Conservation (phyloP, 2,113 vertebrate species). For the Ctenomys sociabilis region DNA sequence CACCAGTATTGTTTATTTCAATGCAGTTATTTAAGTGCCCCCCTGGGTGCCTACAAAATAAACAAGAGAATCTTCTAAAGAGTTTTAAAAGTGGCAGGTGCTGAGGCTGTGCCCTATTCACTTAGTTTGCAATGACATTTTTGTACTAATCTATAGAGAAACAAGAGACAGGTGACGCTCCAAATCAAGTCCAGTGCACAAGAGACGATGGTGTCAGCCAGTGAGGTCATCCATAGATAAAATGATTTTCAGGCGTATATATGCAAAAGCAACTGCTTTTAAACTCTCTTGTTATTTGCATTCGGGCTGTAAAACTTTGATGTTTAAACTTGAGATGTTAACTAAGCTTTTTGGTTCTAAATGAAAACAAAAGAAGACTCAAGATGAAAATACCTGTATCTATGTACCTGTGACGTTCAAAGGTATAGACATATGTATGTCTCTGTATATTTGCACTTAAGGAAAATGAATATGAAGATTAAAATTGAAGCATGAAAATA, state of each 20-base stretch:
- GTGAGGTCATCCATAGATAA: slow-evolving; percentile 81
- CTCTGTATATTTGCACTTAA: neutral
- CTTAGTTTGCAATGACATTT: slow-evolving; percentile 86
- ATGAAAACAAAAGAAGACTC: slow-evolving; percentile 42
- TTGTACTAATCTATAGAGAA: slow-evolving; percentile 89
- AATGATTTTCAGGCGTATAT: slow-evolving; percentile 75
- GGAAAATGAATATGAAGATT: neutral
- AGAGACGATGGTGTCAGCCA: slow-evolving; percentile 74
- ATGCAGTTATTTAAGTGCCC: slow-evolving; percentile 91
- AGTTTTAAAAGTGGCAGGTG: slow-evolving; percentile 96
- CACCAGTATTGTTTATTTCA: slow-evolving; percentile 89
- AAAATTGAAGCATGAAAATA: slow-evolving; percentile 35
- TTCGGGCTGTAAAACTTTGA: slow-evolving; percentile 58
- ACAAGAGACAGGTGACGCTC: slow-evolving; percentile 90
- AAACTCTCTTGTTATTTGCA: slow-evolving; percentile 61
- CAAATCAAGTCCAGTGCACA: slow-evolving; percentile 79
- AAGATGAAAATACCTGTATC: neutral
- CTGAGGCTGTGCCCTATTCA: slow-evolving; percentile 92
- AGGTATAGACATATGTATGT: neutral
- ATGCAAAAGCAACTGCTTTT: slow-evolving; percentile 64
- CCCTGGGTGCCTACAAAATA: slow-evolving; percentile 91
- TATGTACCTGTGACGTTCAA: neutral
- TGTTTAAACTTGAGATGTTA: slow-evolving; percentile 64
- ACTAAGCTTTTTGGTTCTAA: slow-evolving; percentile 25
- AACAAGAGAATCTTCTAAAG: slow-evolving; percentile 93